Evolutionary conservation across 2,113 vertebrate genomes (phyloP), one percentile per base, ranked within the genome.

Genomic region (Daboia siamensis): DNA sequence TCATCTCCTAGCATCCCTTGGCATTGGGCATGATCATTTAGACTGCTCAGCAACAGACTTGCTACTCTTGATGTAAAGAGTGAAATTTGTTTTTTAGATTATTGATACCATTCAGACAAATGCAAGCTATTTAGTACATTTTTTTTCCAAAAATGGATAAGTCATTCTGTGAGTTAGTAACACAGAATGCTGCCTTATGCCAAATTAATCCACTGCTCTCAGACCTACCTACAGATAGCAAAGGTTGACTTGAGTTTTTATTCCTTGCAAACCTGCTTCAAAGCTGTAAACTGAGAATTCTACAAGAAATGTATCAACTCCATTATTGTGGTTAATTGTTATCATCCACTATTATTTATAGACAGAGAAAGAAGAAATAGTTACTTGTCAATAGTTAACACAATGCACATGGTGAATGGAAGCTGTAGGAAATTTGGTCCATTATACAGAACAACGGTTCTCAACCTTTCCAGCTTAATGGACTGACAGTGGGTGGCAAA

Each of bases 61-160:
- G 33, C 17, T 21, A 39, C 33, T 80, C 39, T 33, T 80, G 74
- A 80, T 39, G 17, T 44, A 21, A 20, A 74, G 17, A 39, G 17
- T 21, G 33, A 80, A 80, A 80, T 21, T 39, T 74, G 33, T 21
- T 44, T 74, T 44, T 80, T 80, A 64, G 17, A 80, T 64, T 26
- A 64, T 64, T 26, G 26, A 80, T 80, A 44, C 17, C 33, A 80
- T 80, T 80, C 74, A 44, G 7, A 80, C 74, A 80, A 80, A 39
- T 39, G 2, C 69, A 20, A 33, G n/a, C n/a, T 74, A 39, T 74
- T 74, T 74, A 8, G 2, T 33, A 33, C 15, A 74, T 69, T 87
- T 90, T 95, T 95, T 94, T 91, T 84, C 91, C 92, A 90, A 54
- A 87, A n/a, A 23, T 21, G 17, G 6, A 80, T 39, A 39, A 39